Evolutionary conservation across 2,888 invertebrate genomes (phyloP), one percentile per base, ranked within the genome.

Genomic region (Ormyrus nitidulus): DNA sequence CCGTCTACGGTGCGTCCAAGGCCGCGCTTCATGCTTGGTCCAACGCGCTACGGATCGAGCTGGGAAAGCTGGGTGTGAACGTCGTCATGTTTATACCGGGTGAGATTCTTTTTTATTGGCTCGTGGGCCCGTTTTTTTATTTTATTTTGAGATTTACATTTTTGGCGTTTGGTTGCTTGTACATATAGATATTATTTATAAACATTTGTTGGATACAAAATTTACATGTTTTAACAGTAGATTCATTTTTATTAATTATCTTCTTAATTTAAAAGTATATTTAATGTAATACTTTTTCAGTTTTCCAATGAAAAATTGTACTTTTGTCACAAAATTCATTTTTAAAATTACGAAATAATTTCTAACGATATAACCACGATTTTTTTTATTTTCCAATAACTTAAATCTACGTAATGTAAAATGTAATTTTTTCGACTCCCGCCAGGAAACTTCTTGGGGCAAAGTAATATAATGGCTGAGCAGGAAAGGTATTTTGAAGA

Each of bases 1-100:
- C 94, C 0, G 92, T 94, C 0, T 98, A 98, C 90, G 94, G 95
- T 19, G 96, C 96, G 0, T 95, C 95, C 11, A 98, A 98, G 91
- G 94, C 95, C 0, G 97, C 94, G 0, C 87, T 97, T 5, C 90
- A 93, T 65, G 94, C 94, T 1, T 96, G 95, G 94, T 93, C 93
- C 11, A 93, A 94, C 81, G 92, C 94, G 6, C 90, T 98, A 48
- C 92, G 97, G 69, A 91, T 95, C 19, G 97, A 98, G 91, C 91
- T 95, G 85, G 90, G 91, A 44, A 94, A 94, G 85, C 94, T 94
- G 85, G 95, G 94, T n/a, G 91, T 97, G 69, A 91, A 92, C 71
- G 95, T 95, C 58, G 91, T 96, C 0, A 93, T 93, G 81, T 95
- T 97, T 86, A 92, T 96, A 82, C 97, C 97, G 72, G 96, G 96